Conservation (phyloP, 2,113 vertebrate species). For the Platycercus adscitus region DNA sequence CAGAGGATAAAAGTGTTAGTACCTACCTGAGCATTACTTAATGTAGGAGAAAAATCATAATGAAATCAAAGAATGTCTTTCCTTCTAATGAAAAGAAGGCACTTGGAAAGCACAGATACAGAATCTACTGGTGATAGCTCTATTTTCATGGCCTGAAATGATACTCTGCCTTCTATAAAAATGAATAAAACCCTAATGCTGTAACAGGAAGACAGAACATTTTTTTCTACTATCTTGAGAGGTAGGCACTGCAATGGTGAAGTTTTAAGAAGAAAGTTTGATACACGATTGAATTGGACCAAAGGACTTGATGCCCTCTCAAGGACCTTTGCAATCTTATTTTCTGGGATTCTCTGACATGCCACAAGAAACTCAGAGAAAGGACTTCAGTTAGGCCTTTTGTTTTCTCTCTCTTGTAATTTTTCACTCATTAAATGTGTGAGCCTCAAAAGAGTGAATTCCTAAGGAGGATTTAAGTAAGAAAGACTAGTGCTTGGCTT, state of each 20-base stretch:
- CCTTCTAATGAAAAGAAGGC: background rate
- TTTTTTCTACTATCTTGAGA: background rate
- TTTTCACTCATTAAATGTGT: conserved; percentile 1
- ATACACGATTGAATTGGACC: background rate
- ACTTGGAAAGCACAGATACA: background rate
- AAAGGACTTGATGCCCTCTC: background rate
- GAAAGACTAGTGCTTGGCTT: background rate
- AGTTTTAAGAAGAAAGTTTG: background rate
- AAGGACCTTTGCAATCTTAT: background rate
- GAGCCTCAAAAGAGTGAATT: background rate
- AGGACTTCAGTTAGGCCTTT: background rate
- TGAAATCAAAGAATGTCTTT: background rate
- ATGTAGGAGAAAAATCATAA: background rate
- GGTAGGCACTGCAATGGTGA: background rate
- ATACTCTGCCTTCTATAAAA: background rate
- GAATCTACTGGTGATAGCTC: background rate
- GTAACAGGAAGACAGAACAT: background rate
- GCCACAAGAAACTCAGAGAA: background rate
- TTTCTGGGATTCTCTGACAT: background rate
- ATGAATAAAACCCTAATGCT: background rate
- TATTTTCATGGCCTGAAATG: background rate
- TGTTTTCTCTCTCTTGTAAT: background rate
- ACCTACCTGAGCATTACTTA: background rate
- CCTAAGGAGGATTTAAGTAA: background rate
- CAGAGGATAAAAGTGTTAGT: background rate